Evolutionary conservation across 2,113 vertebrate genomes (phyloP), one percentile per base, ranked within the genome.

Genomic region (Narcine bancroftii): DNA sequence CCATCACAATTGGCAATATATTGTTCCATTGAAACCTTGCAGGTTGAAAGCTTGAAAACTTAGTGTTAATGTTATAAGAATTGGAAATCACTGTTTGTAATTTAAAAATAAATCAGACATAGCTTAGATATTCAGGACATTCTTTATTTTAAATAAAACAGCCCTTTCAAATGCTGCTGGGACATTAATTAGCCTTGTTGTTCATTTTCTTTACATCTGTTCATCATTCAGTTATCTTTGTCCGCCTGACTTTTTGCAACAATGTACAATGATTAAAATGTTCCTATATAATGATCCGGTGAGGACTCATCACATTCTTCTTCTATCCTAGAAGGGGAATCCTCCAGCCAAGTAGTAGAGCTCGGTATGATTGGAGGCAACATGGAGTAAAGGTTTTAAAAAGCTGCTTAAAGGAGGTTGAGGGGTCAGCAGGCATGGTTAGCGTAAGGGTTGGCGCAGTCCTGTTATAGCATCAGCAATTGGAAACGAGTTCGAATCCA

Each of bases 61-160:
- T 91, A n/a, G 36, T 69, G 63, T 89, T 36, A 89, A 19, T 66
- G 85, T 9, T 89, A 50, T 65, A 69, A 91, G 42, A 45, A 91
- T 39, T 21, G 24, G 60, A 91, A 45, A 91, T 45, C 56, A 4
- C 39, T 91, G 39, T 36, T 65, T 13, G 45, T 17, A 21, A 69
- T 69, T n/a, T 65, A 69, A 69, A 91, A 60, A n/a, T 89, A 24
- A 66, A 65, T 45, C 87, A 66, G 36, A 65, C n/a, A 69, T 17
- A 69, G 42, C 39, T 66, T 91, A 33, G 66, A 6, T 24, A 91
- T 39, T 71, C 21, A 17, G 26, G 10, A 69, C 65, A 47, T 69
- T 36, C 15, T 63, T 87, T 87, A 17, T 45, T n/a, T 45, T 81
- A 36, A 87, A 60, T 66, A 69, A 29, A 71, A 65, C 11, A 91